Evolutionary conservation across 92 coral and sea anemone species (phyloP).

Genomic region (Porites rus): DNA sequence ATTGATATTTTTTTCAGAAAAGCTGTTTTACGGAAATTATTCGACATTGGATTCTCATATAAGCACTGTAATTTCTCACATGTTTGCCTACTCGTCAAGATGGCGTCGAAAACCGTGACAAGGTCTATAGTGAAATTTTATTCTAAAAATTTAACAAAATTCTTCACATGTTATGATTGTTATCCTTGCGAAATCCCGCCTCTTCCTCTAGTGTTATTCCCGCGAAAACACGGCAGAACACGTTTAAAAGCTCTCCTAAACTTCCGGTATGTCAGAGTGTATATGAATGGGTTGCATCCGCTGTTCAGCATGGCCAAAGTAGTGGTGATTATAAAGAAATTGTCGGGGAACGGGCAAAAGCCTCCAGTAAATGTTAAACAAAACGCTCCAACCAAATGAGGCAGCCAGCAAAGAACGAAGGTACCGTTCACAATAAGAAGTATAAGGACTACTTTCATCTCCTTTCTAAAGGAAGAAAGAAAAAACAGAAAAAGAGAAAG

Average conservation of each 20-base stretch:
- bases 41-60: too few relatives aligned
- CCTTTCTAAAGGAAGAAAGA: constrained; percentile 29
- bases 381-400: constrained; percentile 63
- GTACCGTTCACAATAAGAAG: constrained; percentile 65
- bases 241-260: constrained; percentile 44
- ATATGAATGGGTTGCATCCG: constrained; percentile 71
- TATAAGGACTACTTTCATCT: constrained; percentile 60
- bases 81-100: too few relatives aligned
- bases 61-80: too few relatives aligned
- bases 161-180: too few relatives aligned
- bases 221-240: constrained; percentile 35
- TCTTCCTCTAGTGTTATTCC: neutral
- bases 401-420: constrained; percentile 62
- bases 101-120: too few relatives aligned
- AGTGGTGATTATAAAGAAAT: constrained; percentile 54
- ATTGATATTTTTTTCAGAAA: too few relatives aligned
- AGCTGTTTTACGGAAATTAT: too few relatives aligned
- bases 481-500: neutral
- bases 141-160: too few relatives aligned
- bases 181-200: neutral
- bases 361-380: constrained; percentile 54
- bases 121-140: too few relatives aligned
- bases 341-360: constrained; percentile 63
- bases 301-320: constrained; percentile 73
- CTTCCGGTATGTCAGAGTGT: constrained; percentile 57